Base-by-base conservation (phyloP, 2,888 invertebrate genomes). In the Drosophila meridionalis region DNA sequence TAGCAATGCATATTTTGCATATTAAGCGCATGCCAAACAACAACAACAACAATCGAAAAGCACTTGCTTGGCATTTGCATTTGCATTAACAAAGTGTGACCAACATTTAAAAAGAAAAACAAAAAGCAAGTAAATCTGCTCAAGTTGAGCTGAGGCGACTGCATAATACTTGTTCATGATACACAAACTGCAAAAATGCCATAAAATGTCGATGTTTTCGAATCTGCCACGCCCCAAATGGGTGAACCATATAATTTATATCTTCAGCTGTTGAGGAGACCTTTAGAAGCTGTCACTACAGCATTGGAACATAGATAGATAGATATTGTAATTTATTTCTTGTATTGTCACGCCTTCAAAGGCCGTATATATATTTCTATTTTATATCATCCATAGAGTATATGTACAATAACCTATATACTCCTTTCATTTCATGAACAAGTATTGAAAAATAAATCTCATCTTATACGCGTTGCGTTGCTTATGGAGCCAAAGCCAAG, bases 1-100 rank as follows among this genome's bases (percentile, higher is more conserved):
- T 11, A 34, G n/a, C 50, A 66, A 47, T 56, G 70, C 83, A 76
- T 73, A 73, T 76, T 79, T 74, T 82, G 83, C 83, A 83, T 83
- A 85, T 60, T 85, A 85, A 87, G 60, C 69, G 59, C 60, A 69
- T 67, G 82, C 64, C 82, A 66, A 76, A 60, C 64, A 62, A 52
- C 56, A 73, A 56, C 68, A 69, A 66, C 30, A 60, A 55, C 64
- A 70, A 58, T 58, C 68, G 64, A 78, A 70, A 70, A 82, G 56
- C 80, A 63, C 61, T 71, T 80, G 53, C 62, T 58, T 77, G 69
- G 36, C 40, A 68, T 69, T 66, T 76, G 76, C 84, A 76, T 87
- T 77, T 47, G 59, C 59, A 59, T 59, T 47, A 59, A 47, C 63
- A 59, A 78, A 78, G 79, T 70, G 60, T 66, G 63, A 61, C 60